Evolutionary conservation across 2,797 vertebrate species (phyloP).

Genomic region (Bryconaethiops microstoma): DNA sequence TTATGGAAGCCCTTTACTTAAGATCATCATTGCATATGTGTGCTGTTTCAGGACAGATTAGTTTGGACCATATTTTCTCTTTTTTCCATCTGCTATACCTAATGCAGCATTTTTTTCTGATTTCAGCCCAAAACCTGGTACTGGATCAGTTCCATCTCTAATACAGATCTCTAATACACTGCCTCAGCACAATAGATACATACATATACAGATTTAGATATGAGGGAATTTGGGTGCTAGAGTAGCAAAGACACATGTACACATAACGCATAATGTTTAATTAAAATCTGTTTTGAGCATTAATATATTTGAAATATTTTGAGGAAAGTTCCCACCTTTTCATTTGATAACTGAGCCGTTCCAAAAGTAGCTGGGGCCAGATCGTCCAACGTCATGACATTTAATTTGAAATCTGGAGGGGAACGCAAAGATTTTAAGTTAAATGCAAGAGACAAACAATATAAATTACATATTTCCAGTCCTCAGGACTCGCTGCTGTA

Average conservation of each 20-base stretch:
- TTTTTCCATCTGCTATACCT: no score
- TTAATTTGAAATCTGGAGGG: conserved; percentile 82
- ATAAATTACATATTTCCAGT: background rate
- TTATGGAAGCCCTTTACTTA: no score
- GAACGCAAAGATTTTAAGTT: background rate
- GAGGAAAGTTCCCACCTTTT: conserved; percentile 58
- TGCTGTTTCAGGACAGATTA: no score
- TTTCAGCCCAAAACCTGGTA: no score
- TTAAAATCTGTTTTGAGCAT: no score
- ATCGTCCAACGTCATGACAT: conserved; percentile 86
- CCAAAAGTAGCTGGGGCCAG: conserved; percentile 66
- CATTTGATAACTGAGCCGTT: conserved; percentile 30
- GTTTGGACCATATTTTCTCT: no score
- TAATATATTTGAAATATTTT: background rate
- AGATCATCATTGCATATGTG: no score
- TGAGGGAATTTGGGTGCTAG: background rate
- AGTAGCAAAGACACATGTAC: background rate
- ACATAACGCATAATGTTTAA: no score
- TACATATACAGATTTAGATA: background rate
- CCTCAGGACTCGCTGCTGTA: background rate
- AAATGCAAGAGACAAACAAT: background rate
- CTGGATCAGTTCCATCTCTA: no score
- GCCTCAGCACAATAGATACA: background rate
- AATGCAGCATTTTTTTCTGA: no score
- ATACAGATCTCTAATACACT: no score